phyloP scores from a whole-genome alignment of 2,888 invertebrate genomes.

The Cordylochernes scorpioides region DNA sequence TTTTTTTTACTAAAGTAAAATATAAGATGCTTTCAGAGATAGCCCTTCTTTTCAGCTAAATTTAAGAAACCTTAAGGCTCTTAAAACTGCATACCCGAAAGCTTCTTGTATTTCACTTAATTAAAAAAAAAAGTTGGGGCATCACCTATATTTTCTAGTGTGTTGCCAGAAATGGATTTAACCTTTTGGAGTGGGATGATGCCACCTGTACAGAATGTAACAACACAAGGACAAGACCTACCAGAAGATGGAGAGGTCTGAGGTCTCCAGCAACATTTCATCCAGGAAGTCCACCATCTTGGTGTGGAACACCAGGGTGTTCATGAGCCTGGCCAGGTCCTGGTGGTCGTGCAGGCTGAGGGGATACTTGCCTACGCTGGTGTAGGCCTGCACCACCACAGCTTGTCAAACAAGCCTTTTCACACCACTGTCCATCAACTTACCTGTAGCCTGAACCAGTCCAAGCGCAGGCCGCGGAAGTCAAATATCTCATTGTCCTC shows the following conservation, averaged over 20 bases:
- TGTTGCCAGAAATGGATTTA: not conserved
- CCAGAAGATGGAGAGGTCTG: slow-evolving; percentile 89
- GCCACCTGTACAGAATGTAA: not conserved
- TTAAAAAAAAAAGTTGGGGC: no score
- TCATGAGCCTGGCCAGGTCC: slow-evolving; percentile 66
- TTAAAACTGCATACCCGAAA: no score
- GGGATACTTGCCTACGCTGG: slow-evolving; percentile 53
- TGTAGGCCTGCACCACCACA: slow-evolving; percentile 34
- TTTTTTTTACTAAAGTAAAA: no score
- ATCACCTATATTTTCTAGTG: no score
- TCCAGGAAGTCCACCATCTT: slow-evolving; percentile 94
- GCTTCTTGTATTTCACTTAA: no score
- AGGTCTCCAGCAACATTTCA: slow-evolving; percentile 83
- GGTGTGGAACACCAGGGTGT: slow-evolving; percentile 84
- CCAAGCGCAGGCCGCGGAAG: slow-evolving; percentile 72
- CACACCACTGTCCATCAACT: not conserved
- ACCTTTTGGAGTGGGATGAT: not conserved
- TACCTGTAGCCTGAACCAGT: slow-evolving; percentile 82
- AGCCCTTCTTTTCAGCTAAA: no score
- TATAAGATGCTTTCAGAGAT: no score
- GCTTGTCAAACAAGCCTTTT: not conserved
- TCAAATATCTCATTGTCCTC: slow-evolving; percentile 87
- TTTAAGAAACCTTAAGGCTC: no score
- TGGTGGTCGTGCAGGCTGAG: slow-evolving; percentile 48
- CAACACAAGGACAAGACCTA: slow-evolving; percentile 18